A percentile compares a stretch with the other conserved stretches of the same genome.
These are phyloP conservation scores for Prunella strophiata DNA, from an alignment of 2,797 vertebrate species.

Conservation along the genomic window DNA sequence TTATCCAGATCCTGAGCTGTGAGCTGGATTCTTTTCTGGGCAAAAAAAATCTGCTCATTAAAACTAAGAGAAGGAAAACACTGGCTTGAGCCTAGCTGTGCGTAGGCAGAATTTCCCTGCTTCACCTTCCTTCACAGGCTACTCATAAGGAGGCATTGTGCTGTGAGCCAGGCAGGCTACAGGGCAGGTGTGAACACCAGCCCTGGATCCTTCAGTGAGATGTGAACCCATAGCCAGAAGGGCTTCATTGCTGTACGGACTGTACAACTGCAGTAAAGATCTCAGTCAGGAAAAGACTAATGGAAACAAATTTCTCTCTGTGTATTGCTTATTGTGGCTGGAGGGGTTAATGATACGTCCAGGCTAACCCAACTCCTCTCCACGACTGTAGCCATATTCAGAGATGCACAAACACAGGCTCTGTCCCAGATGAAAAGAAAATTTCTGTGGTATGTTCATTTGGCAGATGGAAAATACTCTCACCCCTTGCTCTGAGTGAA, in stretches of 20 bases:
- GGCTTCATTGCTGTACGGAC: background rate
- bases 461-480: constrained; percentile 54
- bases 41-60: constrained; percentile 39
- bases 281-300: background rate
- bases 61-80: constrained; percentile 21
- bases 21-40: background rate
- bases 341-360: background rate
- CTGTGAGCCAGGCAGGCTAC: background rate
- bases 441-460: constrained; percentile 56
- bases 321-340: background rate
- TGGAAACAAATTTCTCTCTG: constrained; percentile 12
- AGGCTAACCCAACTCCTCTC: background rate
- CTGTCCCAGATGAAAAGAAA: constrained; percentile 53
- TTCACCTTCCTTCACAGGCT: constrained; percentile 21
- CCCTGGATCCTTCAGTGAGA: background rate
- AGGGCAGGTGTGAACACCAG: background rate
- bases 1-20: constrained; percentile 13
- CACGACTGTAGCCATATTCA: background rate
- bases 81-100: constrained; percentile 13
- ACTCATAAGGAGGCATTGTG: background rate
- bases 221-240: background rate
- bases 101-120: background rate
- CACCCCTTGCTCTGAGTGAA: constrained; percentile 36
- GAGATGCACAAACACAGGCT: constrained; percentile 44
- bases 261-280: background rate